Evolutionary conservation across 2,113 vertebrate species (phyloP).

Genomic region (Procavia capensis): DNA sequence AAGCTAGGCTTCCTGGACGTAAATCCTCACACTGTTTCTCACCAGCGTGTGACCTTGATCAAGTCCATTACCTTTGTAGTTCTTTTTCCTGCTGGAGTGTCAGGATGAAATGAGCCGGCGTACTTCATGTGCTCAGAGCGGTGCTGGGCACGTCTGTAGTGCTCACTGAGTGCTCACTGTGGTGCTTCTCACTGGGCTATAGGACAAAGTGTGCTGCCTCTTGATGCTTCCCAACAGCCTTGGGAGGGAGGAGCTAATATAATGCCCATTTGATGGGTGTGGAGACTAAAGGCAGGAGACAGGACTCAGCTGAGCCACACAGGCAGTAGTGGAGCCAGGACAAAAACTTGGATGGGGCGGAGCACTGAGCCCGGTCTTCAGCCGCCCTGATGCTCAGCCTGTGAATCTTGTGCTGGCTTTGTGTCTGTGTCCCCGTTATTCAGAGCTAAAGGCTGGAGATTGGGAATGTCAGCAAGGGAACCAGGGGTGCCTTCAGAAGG

Average conservation of each 20-base stretch:
- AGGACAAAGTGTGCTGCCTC: not conserved
- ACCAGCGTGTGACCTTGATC: not conserved
- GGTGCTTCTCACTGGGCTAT: not conserved
- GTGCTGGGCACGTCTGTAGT: not conserved
- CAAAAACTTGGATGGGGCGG: not conserved
- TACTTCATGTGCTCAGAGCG: not conserved
- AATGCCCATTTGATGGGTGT: not conserved
- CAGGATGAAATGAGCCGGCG: not conserved
- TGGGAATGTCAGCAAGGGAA: not conserved
- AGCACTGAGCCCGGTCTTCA: accelerated
- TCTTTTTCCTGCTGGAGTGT: not conserved
- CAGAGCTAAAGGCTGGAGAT: not conserved
- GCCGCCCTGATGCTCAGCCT: not conserved
- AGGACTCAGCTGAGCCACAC: not conserved
- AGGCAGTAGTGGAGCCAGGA: not conserved
- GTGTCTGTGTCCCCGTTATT: not conserved
- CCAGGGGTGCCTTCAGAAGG: not conserved
- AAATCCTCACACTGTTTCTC: not conserved
- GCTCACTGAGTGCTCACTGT: not conserved
- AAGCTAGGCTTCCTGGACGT: not conserved
- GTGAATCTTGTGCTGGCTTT: not conserved
- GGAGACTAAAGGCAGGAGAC: not conserved
- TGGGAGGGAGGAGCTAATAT: not conserved
- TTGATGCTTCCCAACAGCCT: not conserved
- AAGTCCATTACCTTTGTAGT: not conserved